These are phyloP conservation scores for Capitulum mitella DNA, from an alignment of 2,888 invertebrate species.

Conservation along the genomic window DNA sequence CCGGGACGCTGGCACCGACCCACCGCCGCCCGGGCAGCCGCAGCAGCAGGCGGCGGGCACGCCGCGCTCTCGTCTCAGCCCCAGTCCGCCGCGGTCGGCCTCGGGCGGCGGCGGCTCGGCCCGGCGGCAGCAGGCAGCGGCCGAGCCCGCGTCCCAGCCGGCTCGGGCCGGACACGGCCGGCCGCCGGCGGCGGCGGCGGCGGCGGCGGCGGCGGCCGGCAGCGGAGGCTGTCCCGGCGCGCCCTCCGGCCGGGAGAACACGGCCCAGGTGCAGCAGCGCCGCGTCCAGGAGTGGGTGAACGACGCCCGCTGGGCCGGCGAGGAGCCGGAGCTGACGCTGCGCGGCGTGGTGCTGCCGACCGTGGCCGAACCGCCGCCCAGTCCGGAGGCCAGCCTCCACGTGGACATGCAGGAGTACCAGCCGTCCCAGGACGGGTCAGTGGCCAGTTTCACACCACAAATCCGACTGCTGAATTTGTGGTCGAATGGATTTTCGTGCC, in stretches of 20 bases:
- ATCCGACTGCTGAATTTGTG: too few species aligned
- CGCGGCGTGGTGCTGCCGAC: constrained; percentile 36
- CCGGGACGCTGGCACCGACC: background rate
- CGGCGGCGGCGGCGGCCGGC: background rate
- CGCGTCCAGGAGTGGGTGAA: constrained; percentile 18
- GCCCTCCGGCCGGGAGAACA: background rate
- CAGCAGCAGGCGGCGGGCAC: background rate
- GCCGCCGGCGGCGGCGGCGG: background rate
- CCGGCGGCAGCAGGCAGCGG: background rate
- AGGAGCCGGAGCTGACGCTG: constrained; percentile 37
- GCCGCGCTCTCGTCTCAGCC: too few species aligned
- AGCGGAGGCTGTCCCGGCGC: background rate
- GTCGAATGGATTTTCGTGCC: too few species aligned
- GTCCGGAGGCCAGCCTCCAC: constrained; percentile 49
- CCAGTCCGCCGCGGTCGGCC: too few species aligned
- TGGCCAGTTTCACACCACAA: too few species aligned
- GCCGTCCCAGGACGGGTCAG: constrained; percentile 36
- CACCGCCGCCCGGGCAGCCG: too few species aligned
- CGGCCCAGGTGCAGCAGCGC: background rate
- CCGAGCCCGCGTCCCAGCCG: too few species aligned
- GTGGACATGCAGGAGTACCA: constrained; percentile 50
- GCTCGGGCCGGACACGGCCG: too few species aligned
- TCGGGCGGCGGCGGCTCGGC: too few species aligned
- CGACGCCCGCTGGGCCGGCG: constrained; percentile 14
- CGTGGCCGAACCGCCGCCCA: constrained; percentile 34